A percentile compares a stretch with the other conserved stretches of the same genome.
These are phyloP conservation scores for Plemyria rubiginata DNA, from an alignment of 2,888 invertebrate species.

Conservation along the genomic window DNA sequence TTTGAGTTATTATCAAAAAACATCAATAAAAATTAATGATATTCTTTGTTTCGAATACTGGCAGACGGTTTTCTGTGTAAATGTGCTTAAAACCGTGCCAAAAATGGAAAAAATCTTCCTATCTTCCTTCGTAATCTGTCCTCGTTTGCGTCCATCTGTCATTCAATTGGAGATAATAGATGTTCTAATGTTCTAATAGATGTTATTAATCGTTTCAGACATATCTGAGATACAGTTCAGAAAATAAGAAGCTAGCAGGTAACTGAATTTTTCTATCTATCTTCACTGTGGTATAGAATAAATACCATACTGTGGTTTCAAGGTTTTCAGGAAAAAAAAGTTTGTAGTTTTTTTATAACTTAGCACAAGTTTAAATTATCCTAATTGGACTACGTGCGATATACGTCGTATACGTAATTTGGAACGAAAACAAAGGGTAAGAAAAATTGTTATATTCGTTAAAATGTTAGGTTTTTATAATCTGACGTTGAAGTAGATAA, in stretches of 20 bases:
- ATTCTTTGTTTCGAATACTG: not conserved
- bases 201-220: constrained; percentile 36
- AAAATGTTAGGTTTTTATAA: too few relatives aligned
- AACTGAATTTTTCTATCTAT: not conserved
- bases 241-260: constrained; percentile 6
- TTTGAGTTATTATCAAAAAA: too few relatives aligned
- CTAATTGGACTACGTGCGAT: too few relatives aligned
- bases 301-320: too few relatives aligned
- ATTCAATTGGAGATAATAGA: constrained; percentile 37
- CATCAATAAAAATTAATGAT: too few relatives aligned
- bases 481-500: too few relatives aligned
- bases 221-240: constrained; percentile 4
- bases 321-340: too few relatives aligned
- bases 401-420: too few relatives aligned
- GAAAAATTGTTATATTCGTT: too few relatives aligned
- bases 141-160: constrained; percentile 37
- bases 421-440: too few relatives aligned
- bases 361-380: too few relatives aligned
- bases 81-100: constrained; percentile 40
- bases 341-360: too few relatives aligned
- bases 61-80: constrained; percentile 2
- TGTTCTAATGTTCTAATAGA: constrained; percentile 36
- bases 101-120: constrained; percentile 43
- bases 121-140: constrained; percentile 33
- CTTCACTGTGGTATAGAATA: not conserved